Evolutionary conservation across 2,797 vertebrate genomes (phyloP).

Genomic region (Melanotaenia pygmaea): DNA sequence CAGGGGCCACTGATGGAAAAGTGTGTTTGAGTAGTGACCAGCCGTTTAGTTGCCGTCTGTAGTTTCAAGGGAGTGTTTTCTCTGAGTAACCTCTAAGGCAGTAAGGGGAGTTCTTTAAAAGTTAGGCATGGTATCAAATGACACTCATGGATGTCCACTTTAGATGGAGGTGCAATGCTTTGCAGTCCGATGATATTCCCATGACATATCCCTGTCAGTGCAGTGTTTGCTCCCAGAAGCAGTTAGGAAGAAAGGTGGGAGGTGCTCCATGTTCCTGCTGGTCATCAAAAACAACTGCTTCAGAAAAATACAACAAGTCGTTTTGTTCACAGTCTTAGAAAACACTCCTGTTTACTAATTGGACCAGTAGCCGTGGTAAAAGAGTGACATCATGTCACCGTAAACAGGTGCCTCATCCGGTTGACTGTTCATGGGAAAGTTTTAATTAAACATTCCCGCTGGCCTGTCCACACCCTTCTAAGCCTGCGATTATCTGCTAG

Average conservation of each 20-base stretch:
- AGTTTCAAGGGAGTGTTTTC: conserved; percentile 50
- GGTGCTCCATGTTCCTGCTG: conserved; percentile 27
- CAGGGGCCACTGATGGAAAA: conserved; percentile 50
- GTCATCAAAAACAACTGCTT: conserved; percentile 50
- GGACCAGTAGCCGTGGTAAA: conserved; percentile 71
- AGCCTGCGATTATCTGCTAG: conserved; percentile 61
- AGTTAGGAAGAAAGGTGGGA: conserved; percentile 22
- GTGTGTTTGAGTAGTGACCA: conserved; percentile 52
- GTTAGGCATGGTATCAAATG: conserved; percentile 60
- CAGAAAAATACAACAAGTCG: conserved; percentile 30
- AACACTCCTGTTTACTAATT: conserved; percentile 78
- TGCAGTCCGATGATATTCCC: conserved; percentile 19
- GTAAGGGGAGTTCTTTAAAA: conserved; percentile 31
- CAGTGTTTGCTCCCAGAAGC: conserved; percentile 15
- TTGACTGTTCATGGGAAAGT: conserved; percentile 69
- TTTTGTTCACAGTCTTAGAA: conserved; percentile 37
- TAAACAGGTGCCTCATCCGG: conserved; percentile 79
- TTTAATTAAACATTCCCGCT: conserved; percentile 63
- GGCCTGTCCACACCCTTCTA: conserved; percentile 37
- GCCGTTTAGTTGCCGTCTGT: conserved; percentile 47
- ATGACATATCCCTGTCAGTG: conserved; percentile 6
- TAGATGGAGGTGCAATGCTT: conserved; percentile 34
- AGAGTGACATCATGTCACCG: conserved; percentile 70
- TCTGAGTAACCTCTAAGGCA: conserved; percentile 52
- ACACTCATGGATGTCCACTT: conserved; percentile 35